Percentiles rank a stretch among this genome's conserved stretches.
Evolutionary conservation across 2,797 vertebrate species (phyloP).

Genomic region (Squalus acanthias): DNA sequence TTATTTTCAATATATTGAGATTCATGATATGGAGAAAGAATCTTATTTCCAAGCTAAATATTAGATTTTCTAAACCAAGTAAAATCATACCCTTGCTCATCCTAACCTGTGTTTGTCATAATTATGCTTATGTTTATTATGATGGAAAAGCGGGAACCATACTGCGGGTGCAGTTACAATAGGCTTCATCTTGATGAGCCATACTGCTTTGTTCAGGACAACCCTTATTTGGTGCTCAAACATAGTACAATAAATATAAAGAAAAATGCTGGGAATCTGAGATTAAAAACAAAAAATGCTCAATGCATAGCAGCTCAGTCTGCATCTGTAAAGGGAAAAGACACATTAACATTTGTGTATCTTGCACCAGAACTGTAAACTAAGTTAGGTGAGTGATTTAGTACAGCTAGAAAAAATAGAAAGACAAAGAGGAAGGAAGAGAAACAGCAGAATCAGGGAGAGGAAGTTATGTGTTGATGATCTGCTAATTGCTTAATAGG

Average conservation of each 20-base stretch:
- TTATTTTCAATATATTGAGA: not conserved
- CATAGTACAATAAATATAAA: not conserved
- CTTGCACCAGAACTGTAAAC: not conserved
- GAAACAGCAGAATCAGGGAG: not conserved
- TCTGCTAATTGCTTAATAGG: not conserved
- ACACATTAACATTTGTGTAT: not conserved
- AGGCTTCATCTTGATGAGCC: not conserved
- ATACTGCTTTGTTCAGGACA: not conserved
- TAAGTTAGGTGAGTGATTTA: not conserved
- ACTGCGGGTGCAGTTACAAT: not conserved
- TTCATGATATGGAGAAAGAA: not conserved
- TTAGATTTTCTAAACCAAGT: not conserved
- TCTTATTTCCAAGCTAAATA: not conserved
- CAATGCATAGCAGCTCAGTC: not conserved
- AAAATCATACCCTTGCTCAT: not conserved
- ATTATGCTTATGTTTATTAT: not conserved
- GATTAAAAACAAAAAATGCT: not conserved
- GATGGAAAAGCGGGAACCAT: not conserved
- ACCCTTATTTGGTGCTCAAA: not conserved
- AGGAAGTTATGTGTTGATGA: not conserved
- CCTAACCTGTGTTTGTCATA: not conserved
- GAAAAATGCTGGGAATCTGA: not conserved
- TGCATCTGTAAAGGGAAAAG: not conserved
- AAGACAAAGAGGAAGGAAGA: not conserved
- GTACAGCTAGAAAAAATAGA: not conserved